Conservation (phyloP, 2,888 invertebrate species). For the Amphipoea lucens region DNA sequence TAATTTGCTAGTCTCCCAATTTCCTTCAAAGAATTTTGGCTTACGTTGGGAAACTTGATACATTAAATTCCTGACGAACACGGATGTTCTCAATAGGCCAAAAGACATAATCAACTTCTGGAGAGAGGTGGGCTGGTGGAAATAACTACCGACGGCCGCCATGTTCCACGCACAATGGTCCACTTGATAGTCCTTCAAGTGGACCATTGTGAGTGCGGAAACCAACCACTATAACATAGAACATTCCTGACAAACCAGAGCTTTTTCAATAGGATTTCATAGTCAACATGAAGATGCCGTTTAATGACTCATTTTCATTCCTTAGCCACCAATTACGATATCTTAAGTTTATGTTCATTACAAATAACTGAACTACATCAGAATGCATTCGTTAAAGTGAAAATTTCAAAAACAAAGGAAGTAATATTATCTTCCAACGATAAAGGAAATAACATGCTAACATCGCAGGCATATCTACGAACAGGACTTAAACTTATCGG, state of each 20-base stretch:
- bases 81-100: not conserved
- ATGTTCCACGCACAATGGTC: not conserved
- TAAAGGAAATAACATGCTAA: constrained; percentile 41
- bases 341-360: not conserved
- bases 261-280: not conserved
- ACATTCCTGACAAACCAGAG: not conserved
- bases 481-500: constrained; percentile 51
- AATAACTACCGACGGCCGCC: not conserved
- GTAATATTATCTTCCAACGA: constrained; percentile 20
- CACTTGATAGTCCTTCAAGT: not conserved
- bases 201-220: not conserved
- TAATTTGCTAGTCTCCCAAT: not conserved
- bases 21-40: not conserved
- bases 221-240: not conserved
- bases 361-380: not conserved
- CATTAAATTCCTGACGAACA: not conserved
- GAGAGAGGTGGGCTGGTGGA: not conserved
- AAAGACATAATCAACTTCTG: not conserved
- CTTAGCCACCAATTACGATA: not conserved
- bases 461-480: constrained; percentile 30
- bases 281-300: not conserved
- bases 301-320: not conserved
- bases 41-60: not conserved
- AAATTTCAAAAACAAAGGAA: constrained; percentile 35
- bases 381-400: not conserved